Evolutionary conservation across 2,797 vertebrate species (phyloP), one percentile per base, ranked within the genome.

Genomic region (Siniperca undulata): DNA sequence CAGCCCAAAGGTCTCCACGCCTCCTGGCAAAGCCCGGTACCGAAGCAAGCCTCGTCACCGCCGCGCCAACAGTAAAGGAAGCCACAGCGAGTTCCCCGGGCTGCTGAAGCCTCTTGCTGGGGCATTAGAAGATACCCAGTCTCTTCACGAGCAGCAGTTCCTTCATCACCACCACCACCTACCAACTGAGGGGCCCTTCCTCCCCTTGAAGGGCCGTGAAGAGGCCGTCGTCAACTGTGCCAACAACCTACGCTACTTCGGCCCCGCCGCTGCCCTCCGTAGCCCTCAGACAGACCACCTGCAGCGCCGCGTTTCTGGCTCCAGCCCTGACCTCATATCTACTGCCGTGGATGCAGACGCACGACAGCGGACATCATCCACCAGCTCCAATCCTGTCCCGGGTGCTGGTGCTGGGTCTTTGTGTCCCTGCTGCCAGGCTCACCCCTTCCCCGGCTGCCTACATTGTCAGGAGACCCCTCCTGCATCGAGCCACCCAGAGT

Each of bases 1-100:
- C 91, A 99, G 98, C 92, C 99, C 98, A n/a, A 99, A 97, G 89
- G 95, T 97, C 88, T 97, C 98, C 83, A 97, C 97, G 0, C 95
- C 95, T n/a, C 96, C 96, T 0, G 95, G 97, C 67, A 99, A 99
- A 91, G 94, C 96, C 86, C 96, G 99, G 5, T 98, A 99, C 86
- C 96, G 98, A 61, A 97, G 97, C 94, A 99, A 99, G 92, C 97
- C 97, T 0, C 98, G 98, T 2, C 99, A 99, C 90, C 97, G 99
- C 40, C 96, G 98, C 14, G 97, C 96, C 53, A 98, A 97, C 89
- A 99, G 99, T 90, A 97, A 98, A 91, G 99, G 98, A 88, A 99
- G 98, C 96, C 97, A 98, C 91, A 96, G 82, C 0, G 99, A 99
- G 87, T 98, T 99, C 80, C 91, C 95, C 0, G 96, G 94, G 19